A percentile compares a stretch with the other conserved stretches of the same genome.
phyloP scores from a whole-genome alignment of 2,797 vertebrate species.

The Phataginus tetradactyla region DNA sequence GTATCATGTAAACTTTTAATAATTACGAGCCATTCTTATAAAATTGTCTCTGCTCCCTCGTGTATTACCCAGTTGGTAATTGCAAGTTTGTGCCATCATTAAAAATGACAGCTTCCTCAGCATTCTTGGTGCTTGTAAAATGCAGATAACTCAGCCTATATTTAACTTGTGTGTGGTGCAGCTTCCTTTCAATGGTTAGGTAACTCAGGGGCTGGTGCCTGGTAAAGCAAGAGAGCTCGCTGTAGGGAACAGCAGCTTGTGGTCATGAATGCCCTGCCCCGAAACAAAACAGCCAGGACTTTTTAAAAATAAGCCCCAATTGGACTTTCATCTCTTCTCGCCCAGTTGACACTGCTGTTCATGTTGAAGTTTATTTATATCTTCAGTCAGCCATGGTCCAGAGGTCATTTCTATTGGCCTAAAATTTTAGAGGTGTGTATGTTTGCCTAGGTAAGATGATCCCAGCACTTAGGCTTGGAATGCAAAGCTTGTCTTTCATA shows the following conservation, averaged over 20 bases:
- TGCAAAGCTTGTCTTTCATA: constrained; percentile 40
- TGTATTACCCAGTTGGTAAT: constrained; percentile 87
- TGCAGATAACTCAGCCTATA: constrained; percentile 88
- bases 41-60: constrained; percentile 85
- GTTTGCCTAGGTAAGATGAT: constrained; percentile 54
- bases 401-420: constrained; percentile 78
- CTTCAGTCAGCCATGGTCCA: constrained; percentile 67
- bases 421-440: constrained; percentile 67
- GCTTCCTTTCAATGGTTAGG: constrained; percentile 83
- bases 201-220: constrained; percentile 74
- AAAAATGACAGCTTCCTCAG: constrained; percentile 90
- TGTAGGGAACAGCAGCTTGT: constrained; percentile 54
- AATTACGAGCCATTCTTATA: constrained; percentile 84
- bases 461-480: constrained; percentile 15
- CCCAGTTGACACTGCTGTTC: constrained; percentile 71
- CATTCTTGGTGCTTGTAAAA: constrained; percentile 87
- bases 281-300: constrained; percentile 72
- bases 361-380: constrained; percentile 72
- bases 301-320: constrained; percentile 67
- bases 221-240: background rate
- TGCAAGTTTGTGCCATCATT: constrained; percentile 89
- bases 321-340: constrained; percentile 43
- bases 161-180: constrained; percentile 86
- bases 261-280: constrained; percentile 48
- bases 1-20: constrained; percentile 84